A percentile compares a stretch with the other conserved stretches of the same genome.
Conservation (phyloP, 1,140 invertebrate species). For the Psilanteris sp. region DNA sequence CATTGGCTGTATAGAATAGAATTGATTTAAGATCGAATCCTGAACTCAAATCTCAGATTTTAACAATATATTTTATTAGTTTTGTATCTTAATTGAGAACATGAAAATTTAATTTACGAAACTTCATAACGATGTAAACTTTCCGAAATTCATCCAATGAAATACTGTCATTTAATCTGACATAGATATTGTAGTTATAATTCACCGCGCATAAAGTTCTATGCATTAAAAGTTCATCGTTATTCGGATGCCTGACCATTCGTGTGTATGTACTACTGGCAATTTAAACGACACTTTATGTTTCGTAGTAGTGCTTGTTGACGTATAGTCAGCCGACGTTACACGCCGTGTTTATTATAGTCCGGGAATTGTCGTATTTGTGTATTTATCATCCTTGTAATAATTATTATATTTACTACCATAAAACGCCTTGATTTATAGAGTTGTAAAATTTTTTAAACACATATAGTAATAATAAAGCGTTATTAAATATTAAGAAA, state of each 20-base stretch:
- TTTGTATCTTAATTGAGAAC: background rate
- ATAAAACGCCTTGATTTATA: slow-evolving; percentile 5
- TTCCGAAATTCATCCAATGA: background rate
- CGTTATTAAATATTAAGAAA: no score
- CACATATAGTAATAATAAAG: background rate
- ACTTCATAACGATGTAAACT: background rate
- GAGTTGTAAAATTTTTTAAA: slow-evolving; percentile 1
- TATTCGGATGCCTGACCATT: slow-evolving; percentile 16
- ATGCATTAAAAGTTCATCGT: slow-evolving; percentile 29
- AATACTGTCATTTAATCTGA: background rate
- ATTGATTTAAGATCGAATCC: no score
- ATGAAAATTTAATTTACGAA: slow-evolving; percentile 1
- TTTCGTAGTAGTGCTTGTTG: slow-evolving; percentile 13
- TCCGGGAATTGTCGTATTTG: background rate
- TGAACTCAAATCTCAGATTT: no score
- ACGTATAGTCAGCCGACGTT: slow-evolving; percentile 30
- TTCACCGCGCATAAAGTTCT: slow-evolving; percentile 25
- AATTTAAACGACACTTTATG: slow-evolving; percentile 38
- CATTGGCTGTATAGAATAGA: no score
- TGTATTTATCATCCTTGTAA: slow-evolving; percentile 6
- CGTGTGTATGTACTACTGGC: slow-evolving; percentile 12
- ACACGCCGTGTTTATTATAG: slow-evolving; percentile 14
- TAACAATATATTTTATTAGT: no score
- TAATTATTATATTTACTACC: slow-evolving; percentile 7
- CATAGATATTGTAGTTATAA: slow-evolving; percentile 11